phyloP scores from a whole-genome alignment of 1,140 invertebrate genomes.

The Trichoplusia ni region DNA sequence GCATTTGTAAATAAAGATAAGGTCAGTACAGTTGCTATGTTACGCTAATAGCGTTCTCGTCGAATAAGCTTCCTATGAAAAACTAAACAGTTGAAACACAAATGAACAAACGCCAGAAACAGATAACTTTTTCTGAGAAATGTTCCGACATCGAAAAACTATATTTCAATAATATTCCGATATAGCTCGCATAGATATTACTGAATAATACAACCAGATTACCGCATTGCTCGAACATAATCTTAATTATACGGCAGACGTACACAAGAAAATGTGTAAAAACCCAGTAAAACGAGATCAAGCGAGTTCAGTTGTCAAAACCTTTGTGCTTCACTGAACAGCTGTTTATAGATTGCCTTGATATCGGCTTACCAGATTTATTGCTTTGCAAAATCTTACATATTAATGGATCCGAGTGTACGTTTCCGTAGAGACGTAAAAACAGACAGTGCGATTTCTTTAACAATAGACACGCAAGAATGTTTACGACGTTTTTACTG shows the following conservation, averaged over 20 bases:
- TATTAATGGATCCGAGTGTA: constrained; percentile 27
- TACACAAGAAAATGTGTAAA: not conserved
- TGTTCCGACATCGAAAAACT: not conserved
- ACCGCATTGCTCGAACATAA: constrained; percentile 7
- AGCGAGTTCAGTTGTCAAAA: constrained; percentile 30
- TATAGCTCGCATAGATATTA: not conserved
- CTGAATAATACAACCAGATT: constrained; percentile 11
- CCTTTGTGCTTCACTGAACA: constrained; percentile 26
- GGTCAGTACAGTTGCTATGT: constrained; percentile 19
- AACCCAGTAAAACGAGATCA: constrained; percentile 11
- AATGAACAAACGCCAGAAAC: constrained; percentile 1
- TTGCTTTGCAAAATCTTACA: constrained; percentile 20
- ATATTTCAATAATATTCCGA: constrained; percentile 11
- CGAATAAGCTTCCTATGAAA: constrained; percentile 4
- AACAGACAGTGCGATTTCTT: constrained; percentile 24
- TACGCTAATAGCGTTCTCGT: constrained; percentile 10
- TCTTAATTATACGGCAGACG: constrained; percentile 21
- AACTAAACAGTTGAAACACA: not conserved
- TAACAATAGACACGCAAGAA: constrained; percentile 38
- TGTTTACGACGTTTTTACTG: constrained; percentile 42
- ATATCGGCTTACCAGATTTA: constrained; percentile 28
- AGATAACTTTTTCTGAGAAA: constrained; percentile 5
- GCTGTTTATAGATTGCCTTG: constrained; percentile 21
- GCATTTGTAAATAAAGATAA: constrained; percentile 26
- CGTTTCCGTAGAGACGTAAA: constrained; percentile 25